phyloP scores from a whole-genome alignment of 2,888 invertebrate genomes.

The Spilarctia lutea region DNA sequence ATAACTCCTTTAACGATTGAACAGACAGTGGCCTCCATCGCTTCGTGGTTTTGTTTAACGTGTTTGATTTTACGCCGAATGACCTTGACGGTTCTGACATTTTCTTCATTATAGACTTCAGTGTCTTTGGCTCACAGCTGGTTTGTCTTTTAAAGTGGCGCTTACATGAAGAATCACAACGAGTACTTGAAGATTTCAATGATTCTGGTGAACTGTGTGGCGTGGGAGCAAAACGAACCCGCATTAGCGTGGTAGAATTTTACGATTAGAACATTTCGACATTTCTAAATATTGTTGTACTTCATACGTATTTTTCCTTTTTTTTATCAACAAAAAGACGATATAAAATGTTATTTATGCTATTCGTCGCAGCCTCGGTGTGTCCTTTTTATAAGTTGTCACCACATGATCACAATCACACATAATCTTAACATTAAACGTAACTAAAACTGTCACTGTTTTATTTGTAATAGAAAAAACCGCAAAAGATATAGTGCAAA shows the following conservation, averaged over 20 bases:
- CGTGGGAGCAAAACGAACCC: constrained; percentile 77
- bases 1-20: constrained; percentile 81
- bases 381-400: constrained; percentile 11
- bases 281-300: constrained; percentile 31
- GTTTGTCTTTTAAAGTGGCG: constrained; percentile 56
- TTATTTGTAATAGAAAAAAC: constrained; percentile 16
- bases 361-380: constrained; percentile 3
- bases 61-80: constrained; percentile 47
- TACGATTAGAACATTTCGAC: constrained; percentile 31
- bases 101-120: constrained; percentile 46
- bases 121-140: constrained; percentile 34
- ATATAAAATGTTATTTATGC: constrained; percentile 14
- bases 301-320: constrained; percentile 23
- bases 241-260: constrained; percentile 60
- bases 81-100: constrained; percentile 38
- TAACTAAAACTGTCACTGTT: constrained; percentile 14
- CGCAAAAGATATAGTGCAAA: constrained; percentile 51
- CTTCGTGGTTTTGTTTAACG: constrained; percentile 50
- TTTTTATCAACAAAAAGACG: constrained; percentile 4
- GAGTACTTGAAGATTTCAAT: constrained; percentile 29
- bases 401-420: background rate
- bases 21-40: constrained; percentile 77
- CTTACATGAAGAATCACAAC: constrained; percentile 50
- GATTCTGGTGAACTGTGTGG: constrained; percentile 69
- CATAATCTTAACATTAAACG: constrained; percentile 1